phyloP scores from a whole-genome alignment of 2,888 invertebrate genomes.

The Gordius sp. region DNA sequence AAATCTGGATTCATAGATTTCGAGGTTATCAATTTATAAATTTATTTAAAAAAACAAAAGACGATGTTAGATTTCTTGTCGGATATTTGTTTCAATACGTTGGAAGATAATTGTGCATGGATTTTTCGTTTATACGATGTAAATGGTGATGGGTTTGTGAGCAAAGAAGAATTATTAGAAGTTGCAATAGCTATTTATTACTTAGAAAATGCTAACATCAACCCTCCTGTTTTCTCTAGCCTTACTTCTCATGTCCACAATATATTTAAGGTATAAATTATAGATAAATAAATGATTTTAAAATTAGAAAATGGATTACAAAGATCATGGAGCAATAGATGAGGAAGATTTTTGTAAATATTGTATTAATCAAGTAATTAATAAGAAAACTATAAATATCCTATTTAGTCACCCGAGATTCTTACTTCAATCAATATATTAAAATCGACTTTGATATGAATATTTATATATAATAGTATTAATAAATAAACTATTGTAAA shows the following conservation, averaged over 20 bases:
- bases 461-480: too few relatives aligned
- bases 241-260: neutral
- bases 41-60: too few relatives aligned
- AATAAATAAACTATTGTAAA: too few relatives aligned
- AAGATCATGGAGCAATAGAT: neutral
- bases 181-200: constrained; percentile 3
- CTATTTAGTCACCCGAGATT: too few relatives aligned
- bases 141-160: constrained; percentile 1
- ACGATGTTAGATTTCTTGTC: too few relatives aligned
- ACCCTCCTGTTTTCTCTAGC: neutral
- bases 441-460: too few relatives aligned
- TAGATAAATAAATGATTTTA: neutral
- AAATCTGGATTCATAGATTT: neutral
- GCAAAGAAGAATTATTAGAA: neutral
- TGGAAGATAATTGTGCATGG: constrained; percentile 7
- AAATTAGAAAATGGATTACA: constrained; percentile 4
- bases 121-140: neutral
- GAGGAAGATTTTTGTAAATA: neutral
- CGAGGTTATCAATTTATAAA: neutral
- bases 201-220: neutral
- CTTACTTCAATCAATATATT: too few relatives aligned
- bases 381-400: neutral
- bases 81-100: too few relatives aligned
- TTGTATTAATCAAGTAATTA: neutral
- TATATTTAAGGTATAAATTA: constrained; percentile 5